phyloP scores from a whole-genome alignment of 2,797 vertebrate species.

The Ceyx erithaca region DNA sequence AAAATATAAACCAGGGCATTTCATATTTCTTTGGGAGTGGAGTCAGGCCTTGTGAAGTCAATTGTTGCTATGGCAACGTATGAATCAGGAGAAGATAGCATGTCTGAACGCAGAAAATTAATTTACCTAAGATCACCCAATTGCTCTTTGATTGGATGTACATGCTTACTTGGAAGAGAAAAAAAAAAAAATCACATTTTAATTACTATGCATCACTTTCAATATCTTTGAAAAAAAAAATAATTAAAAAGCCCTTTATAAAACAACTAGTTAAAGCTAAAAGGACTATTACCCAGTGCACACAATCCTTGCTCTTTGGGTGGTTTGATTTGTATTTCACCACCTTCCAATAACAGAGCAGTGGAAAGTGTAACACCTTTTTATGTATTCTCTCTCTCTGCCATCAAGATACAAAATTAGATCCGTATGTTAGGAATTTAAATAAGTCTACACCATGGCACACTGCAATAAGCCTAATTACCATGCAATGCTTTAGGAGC shows the following conservation, averaged over 20 bases:
- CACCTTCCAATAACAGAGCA: constrained; percentile 17
- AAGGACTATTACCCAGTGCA: neutral
- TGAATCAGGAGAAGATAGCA: constrained; percentile 60
- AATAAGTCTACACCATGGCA: constrained; percentile 25
- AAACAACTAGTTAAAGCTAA: neutral
- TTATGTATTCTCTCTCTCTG: neutral
- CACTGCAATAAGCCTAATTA: constrained; percentile 44
- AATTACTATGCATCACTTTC: constrained; percentile 38
- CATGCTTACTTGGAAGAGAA: neutral
- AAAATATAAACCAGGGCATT: constrained; percentile 32
- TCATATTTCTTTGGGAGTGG: constrained; percentile 55
- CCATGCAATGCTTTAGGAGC: constrained; percentile 11
- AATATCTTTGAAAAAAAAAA: neutral
- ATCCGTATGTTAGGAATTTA: constrained; percentile 32
- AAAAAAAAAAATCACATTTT: constrained; percentile 21
- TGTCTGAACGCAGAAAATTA: constrained; percentile 49
- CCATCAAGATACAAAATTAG: constrained; percentile 37
- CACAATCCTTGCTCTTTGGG: neutral
- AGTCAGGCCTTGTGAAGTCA: constrained; percentile 67
- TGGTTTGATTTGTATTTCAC: constrained; percentile 40
- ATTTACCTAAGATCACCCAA: constrained; percentile 53
- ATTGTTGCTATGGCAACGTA: constrained; percentile 67
- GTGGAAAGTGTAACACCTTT: constrained; percentile 18
- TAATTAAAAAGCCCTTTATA: neutral
- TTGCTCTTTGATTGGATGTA: constrained; percentile 23